Percentiles rank a stretch among this genome's conserved stretches.
Evolutionary conservation across 2,113 vertebrate species (phyloP).

Genomic region (Hymenochirus boettgeri): DNA sequence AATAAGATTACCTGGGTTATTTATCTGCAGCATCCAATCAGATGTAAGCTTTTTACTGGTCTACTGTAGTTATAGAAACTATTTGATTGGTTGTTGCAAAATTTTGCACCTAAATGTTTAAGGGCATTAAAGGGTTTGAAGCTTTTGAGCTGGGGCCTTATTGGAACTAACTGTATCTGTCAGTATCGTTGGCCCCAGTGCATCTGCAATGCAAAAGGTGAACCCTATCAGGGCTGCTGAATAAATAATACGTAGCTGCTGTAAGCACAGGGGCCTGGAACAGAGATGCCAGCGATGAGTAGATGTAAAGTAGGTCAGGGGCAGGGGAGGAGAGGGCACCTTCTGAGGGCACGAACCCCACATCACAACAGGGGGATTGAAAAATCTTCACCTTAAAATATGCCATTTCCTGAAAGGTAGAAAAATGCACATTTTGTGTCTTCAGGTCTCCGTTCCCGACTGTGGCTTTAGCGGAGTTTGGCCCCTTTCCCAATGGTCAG

Average conservation of each 20-base stretch:
- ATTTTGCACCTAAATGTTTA: too few species aligned
- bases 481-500: background rate
- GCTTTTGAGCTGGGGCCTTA: too few species aligned
- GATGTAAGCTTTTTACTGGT: too few species aligned
- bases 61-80: too few species aligned
- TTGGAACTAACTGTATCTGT: too few species aligned
- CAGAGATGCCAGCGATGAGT: constrained; percentile 16
- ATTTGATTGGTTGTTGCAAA: too few species aligned
- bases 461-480: constrained; percentile 5
- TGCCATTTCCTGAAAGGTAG: constrained; percentile 29
- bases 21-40: too few species aligned
- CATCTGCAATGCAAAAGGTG: constrained; percentile 23
- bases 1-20: too few species aligned
- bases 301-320: constrained; percentile 16
- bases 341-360: constrained; percentile 29
- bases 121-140: too few species aligned
- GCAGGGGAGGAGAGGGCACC: background rate
- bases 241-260: constrained; percentile 9
- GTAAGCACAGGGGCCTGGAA: background rate
- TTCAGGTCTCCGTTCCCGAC: constrained; percentile 3
- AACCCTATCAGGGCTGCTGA: constrained; percentile 7
- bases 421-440: constrained; percentile 7
- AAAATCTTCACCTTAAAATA: constrained; percentile 37
- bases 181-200: too few species aligned
- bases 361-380: constrained; percentile 35